A percentile compares a stretch with the other conserved stretches of the same genome.
Conservation (phyloP, 2,888 invertebrate genomes). For the Noctua pronuba region DNA sequence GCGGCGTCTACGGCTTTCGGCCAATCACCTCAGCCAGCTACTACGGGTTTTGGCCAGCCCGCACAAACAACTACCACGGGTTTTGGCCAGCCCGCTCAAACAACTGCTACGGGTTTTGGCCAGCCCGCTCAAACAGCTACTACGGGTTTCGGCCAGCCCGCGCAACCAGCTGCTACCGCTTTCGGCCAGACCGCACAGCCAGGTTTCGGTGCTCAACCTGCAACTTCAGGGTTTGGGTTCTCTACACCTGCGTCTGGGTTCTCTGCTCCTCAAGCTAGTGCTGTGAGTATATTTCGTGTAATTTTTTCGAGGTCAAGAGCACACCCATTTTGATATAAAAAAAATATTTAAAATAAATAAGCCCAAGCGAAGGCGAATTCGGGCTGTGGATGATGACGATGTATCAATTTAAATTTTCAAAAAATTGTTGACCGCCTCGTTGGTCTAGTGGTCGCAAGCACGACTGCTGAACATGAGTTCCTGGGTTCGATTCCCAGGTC, state of each 20-base stretch:
- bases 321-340: too few relatives aligned
- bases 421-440: not conserved
- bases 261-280: conserved; percentile 72
- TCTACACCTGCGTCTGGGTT: conserved; percentile 82
- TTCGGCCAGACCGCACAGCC: conserved; percentile 70
- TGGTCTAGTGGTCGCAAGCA: not conserved
- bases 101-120: conserved; percentile 68
- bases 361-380: too few relatives aligned
- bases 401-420: not conserved
- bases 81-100: conserved; percentile 57
- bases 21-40: conserved; percentile 15
- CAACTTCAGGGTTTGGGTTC: conserved; percentile 73
- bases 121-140: conserved; percentile 65
- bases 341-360: too few relatives aligned
- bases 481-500: not conserved
- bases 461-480: not conserved
- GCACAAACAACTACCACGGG: conserved; percentile 51
- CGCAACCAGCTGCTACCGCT: conserved; percentile 45
- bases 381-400: not conserved
- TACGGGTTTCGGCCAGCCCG: conserved; percentile 68
- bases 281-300: conserved; percentile 67
- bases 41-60: conserved; percentile 68
- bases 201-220: conserved; percentile 64
- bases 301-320: too few relatives aligned
- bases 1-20: conserved; percentile 70